Base-by-base conservation (phyloP, 2,888 invertebrate species). In the Scaeva pyrastri region DNA sequence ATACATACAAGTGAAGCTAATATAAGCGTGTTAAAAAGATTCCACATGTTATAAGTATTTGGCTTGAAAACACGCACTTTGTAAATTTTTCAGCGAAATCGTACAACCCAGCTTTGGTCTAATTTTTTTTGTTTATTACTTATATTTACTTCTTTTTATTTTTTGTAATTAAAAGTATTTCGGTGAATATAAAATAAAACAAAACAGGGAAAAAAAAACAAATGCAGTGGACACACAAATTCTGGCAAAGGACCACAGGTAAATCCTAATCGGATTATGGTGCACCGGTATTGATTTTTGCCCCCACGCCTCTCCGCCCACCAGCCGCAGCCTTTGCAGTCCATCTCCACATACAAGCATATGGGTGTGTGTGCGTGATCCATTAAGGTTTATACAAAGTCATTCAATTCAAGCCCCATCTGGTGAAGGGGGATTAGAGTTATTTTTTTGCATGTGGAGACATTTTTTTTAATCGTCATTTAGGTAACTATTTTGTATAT, bases 261-360 rank as follows among this genome's bases (percentile, higher is more conserved):
- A 86, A 78, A 74, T 78, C 86, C 86, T 86, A 86, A 86, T 82
- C 82, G 77, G 86, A 77, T 86, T 86, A 86, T 74, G 86, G 82
- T 82, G 86, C 86, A 81, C 48, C 77, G 73, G 82, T 82, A 82
- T 86, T 86, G 86, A 86, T 86, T 86, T 86, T 86, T 60, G 64
- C 74, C 52, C 23, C 66, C 66, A 66, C 19, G n/a, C n/a, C n/a
- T n/a, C n/a, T n/a, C n/a, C n/a, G n/a, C n/a, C n/a, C n/a, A n/a
- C n/a, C n/a, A n/a, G n/a, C n/a, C n/a, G n/a, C 45, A 48, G 45
- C 12, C 12, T 58, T 16, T 19, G 21, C 21, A 14, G 21, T 21
- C 14, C 39, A 60, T 60, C 48, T 10, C 66, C 72, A n/a, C n/a
- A n/a, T n/a, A n/a, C n/a, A n/a, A n/a, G n/a, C n/a, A 66, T 79